Evolutionary conservation across 1,140 invertebrate species (phyloP).

Genomic region (Camponotus pennsylvanicus): DNA sequence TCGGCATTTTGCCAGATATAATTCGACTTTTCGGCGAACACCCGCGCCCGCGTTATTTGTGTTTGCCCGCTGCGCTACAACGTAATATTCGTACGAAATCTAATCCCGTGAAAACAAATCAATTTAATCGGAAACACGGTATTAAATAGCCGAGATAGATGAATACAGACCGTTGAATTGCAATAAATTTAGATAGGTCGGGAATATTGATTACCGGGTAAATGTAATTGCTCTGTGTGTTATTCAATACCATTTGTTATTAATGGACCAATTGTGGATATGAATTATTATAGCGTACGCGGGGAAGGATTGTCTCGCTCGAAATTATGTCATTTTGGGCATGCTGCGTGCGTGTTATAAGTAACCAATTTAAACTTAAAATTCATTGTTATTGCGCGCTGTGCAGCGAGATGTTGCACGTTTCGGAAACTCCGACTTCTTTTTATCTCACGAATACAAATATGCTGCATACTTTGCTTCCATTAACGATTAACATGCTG

Average conservation of each 20-base stretch:
- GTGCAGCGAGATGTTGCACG: neutral
- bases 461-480: neutral
- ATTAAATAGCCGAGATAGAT: slow-evolving; percentile 53
- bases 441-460: slow-evolving; percentile 10
- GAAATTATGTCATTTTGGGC: slow-evolving; percentile 56
- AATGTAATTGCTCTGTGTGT: slow-evolving; percentile 56
- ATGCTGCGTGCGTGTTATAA: neutral
- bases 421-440: neutral
- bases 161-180: slow-evolving; percentile 56
- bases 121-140: slow-evolving; percentile 56
- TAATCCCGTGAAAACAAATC: slow-evolving; percentile 58
- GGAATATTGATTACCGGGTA: slow-evolving; percentile 54
- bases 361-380: slow-evolving; percentile 50
- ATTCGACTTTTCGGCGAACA: slow-evolving; percentile 37
- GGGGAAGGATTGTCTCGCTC: slow-evolving; percentile 28
- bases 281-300: slow-evolving; percentile 53
- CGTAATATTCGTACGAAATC: slow-evolving; percentile 39
- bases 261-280: slow-evolving; percentile 59
- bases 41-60: neutral
- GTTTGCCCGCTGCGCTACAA: neutral
- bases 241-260: slow-evolving; percentile 63
- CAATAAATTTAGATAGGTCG: slow-evolving; percentile 60
- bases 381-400: slow-evolving; percentile 3
- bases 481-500: neutral
- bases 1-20: slow-evolving; percentile 50